phyloP scores from a whole-genome alignment of 2,113 vertebrate species.

The Cavia porcellus region DNA sequence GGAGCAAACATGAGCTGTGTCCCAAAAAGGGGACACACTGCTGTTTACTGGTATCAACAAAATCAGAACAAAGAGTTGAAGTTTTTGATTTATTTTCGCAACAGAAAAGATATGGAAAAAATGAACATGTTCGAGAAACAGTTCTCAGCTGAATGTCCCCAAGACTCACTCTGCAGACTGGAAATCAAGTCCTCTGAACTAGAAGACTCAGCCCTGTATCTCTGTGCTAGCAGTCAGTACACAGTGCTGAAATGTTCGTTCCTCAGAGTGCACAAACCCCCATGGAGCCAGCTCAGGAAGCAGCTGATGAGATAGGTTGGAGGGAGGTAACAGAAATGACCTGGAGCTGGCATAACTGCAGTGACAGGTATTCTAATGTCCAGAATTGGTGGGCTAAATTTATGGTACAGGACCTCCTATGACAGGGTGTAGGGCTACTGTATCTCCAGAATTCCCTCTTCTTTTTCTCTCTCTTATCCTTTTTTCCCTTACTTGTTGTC shows the following conservation, averaged over 20 bases:
- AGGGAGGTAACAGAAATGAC: neutral
- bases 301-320: neutral
- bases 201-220: neutral
- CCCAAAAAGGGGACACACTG: neutral
- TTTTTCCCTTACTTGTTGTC: neutral
- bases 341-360: neutral
- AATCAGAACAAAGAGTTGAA: neutral
- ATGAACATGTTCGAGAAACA: neutral
- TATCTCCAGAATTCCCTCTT: too few species aligned
- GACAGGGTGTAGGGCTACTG: too few species aligned
- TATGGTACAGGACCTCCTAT: too few species aligned
- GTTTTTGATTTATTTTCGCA: slow-evolving; percentile 52
- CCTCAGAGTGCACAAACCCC: slow-evolving; percentile 31
- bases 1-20: neutral
- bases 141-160: neutral
- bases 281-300: neutral
- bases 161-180: neutral
- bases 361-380: neutral
- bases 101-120: accelerated
- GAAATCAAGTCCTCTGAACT: neutral
- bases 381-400: too few species aligned
- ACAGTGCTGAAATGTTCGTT: neutral
- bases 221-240: slow-evolving; percentile 53
- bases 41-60: slow-evolving; percentile 61
- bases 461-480: too few species aligned